Conservation (phyloP, 2,888 invertebrate species). For the Cotesia congregata region DNA sequence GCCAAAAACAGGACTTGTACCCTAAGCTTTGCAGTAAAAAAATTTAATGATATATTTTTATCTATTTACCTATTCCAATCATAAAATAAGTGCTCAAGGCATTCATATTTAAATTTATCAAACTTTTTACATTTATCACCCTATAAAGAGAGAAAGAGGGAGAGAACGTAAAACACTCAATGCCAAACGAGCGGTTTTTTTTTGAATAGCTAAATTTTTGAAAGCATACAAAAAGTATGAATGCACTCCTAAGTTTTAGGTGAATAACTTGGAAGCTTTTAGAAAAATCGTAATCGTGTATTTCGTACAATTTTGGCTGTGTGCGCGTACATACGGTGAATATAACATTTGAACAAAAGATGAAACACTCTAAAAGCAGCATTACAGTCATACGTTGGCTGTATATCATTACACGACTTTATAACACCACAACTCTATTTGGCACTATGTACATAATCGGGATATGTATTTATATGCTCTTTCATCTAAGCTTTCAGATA, state of each 20-base stretch:
- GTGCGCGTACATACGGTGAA: not conserved
- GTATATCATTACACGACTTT: not conserved
- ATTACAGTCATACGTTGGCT: not conserved
- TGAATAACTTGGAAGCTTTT: not conserved
- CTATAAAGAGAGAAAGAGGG: not conserved
- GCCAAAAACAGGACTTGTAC: too few relatives aligned
- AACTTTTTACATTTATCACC: too few relatives aligned
- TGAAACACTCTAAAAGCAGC: not conserved
- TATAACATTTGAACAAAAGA: slow-evolving; percentile 10
- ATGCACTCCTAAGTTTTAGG: not conserved
- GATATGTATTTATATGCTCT: not conserved
- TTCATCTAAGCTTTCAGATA: slow-evolving; percentile 2
- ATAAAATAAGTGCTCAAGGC: too few relatives aligned
- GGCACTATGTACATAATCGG: not conserved
- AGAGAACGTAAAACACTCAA: not conserved
- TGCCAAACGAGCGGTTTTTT: too few relatives aligned
- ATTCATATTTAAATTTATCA: too few relatives aligned
- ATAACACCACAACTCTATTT: slow-evolving; percentile 9
- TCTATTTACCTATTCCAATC: too few relatives aligned
- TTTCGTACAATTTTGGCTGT: not conserved
- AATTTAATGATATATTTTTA: too few relatives aligned
- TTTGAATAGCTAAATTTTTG: not conserved
- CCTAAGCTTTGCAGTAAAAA: too few relatives aligned
- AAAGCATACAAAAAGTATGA: not conserved
- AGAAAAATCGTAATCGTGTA: not conserved